phyloP scores from a whole-genome alignment of 2,797 vertebrate genomes.

The Momotus momota region DNA sequence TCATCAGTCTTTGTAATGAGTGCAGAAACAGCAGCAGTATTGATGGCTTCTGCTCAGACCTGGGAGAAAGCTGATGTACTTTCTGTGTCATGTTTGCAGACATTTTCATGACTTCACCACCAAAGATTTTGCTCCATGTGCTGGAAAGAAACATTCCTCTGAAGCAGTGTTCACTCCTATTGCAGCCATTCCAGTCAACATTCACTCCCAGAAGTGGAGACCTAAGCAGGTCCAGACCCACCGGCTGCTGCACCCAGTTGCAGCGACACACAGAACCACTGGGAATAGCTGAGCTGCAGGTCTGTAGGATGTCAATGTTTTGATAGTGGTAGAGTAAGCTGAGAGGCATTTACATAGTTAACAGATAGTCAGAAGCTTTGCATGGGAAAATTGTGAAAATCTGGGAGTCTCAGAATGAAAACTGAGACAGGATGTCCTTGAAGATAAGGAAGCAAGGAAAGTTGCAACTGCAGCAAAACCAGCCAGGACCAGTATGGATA shows the following conservation, averaged over 20 bases:
- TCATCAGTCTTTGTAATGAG: not conserved
- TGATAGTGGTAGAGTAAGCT: no score
- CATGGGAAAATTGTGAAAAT: no score
- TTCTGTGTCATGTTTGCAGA: not conserved
- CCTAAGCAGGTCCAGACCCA: not conserved
- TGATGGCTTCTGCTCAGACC: not conserved
- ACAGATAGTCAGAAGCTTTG: no score
- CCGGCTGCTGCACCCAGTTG: not conserved
- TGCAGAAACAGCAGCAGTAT: not conserved
- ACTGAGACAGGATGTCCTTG: no score
- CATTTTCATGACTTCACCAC: not conserved
- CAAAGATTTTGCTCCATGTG: accelerated
- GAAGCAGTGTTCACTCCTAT: not conserved
- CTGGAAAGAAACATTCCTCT: not conserved
- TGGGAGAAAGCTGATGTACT: not conserved
- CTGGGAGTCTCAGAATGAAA: no score
- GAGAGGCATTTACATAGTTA: no score
- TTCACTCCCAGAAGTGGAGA: not conserved
- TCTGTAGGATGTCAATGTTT: accelerated
- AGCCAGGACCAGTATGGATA: no score
- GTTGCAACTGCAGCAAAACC: no score
- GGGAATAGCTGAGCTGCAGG: not conserved
- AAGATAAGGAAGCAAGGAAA: no score
- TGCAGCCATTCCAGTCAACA: accelerated
- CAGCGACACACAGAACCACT: not conserved